Conservation (phyloP, 2,113 vertebrate species). For the Corythoichthys haematopterus region DNA sequence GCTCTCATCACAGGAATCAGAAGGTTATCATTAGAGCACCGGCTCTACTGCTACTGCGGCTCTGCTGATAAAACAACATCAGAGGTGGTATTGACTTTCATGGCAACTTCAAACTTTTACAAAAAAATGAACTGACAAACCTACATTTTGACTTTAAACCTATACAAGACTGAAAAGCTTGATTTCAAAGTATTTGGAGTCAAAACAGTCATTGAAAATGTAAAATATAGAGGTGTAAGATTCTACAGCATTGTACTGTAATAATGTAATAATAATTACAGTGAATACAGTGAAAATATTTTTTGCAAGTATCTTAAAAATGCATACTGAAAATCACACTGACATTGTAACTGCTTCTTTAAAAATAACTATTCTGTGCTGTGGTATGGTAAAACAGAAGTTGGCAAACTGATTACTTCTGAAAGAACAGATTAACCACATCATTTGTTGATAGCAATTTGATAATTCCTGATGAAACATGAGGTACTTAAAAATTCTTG, state of each 20-base stretch:
- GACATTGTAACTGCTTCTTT: background rate
- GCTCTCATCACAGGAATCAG: conserved; percentile 11
- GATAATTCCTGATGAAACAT: too few relatives aligned
- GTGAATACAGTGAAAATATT: background rate
- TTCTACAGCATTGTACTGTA: background rate
- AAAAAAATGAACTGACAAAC: conserved; percentile 8
- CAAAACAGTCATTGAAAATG: background rate
- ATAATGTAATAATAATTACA: background rate
- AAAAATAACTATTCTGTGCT: background rate
- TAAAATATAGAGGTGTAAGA: background rate
- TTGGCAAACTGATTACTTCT: too few relatives aligned
- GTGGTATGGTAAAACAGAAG: background rate
- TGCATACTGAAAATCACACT: background rate
- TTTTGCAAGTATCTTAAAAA: background rate
- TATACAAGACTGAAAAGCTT: conserved; percentile 1
- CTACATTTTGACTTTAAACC: background rate
- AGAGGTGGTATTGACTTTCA: conserved; percentile 5
- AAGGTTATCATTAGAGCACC: conserved; percentile 47
- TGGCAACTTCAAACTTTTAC: conserved; percentile 11
- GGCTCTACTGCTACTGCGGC: conserved; percentile 45
- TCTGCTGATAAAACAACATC: conserved; percentile 43
- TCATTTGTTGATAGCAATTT: too few relatives aligned
- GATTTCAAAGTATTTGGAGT: conserved; percentile 3
- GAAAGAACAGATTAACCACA: too few relatives aligned
- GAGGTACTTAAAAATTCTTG: too few relatives aligned